A percentile compares a stretch with the other conserved stretches of the same genome.
phyloP scores from a whole-genome alignment of 1,140 invertebrate genomes.

The Pseudomyrmex pallidus region DNA sequence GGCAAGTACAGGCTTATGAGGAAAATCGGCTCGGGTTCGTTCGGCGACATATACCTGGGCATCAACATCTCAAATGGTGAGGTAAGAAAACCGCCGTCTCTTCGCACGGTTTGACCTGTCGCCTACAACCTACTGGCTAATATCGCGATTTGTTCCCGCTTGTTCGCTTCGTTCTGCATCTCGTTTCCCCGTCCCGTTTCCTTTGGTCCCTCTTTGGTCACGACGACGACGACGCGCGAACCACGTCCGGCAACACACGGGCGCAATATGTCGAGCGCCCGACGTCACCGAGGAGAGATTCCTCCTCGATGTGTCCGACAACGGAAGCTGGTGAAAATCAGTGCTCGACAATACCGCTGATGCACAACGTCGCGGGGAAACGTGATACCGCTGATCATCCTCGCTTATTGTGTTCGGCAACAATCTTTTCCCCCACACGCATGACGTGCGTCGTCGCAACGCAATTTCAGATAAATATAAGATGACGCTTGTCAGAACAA shows the following conservation, averaged over 20 bases:
- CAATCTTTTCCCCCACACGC: not conserved
- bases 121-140: not conserved
- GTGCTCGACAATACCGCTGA: not conserved
- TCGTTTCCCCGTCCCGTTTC: not conserved
- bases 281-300: not conserved
- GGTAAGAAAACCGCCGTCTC: constrained; percentile 85
- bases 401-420: not conserved
- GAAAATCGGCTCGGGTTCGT: constrained; percentile 99
- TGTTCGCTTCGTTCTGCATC: constrained; percentile 8
- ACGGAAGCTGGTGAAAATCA: not conserved
- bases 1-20: constrained; percentile 97
- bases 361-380: not conserved
- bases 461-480: constrained; percentile 48
- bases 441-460: constrained; percentile 37
- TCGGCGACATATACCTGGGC: constrained; percentile 99
- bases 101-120: constrained; percentile 14
- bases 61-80: constrained; percentile 98
- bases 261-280: not conserved
- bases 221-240: no score
- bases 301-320: not conserved
- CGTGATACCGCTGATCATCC: not conserved
- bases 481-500: constrained; percentile 23
- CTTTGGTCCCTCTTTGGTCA: no score
- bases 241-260: no score
- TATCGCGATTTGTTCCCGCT: no score